Evolutionary conservation across 2,797 vertebrate species (phyloP).

Genomic region (Brachymystax lenok): DNA sequence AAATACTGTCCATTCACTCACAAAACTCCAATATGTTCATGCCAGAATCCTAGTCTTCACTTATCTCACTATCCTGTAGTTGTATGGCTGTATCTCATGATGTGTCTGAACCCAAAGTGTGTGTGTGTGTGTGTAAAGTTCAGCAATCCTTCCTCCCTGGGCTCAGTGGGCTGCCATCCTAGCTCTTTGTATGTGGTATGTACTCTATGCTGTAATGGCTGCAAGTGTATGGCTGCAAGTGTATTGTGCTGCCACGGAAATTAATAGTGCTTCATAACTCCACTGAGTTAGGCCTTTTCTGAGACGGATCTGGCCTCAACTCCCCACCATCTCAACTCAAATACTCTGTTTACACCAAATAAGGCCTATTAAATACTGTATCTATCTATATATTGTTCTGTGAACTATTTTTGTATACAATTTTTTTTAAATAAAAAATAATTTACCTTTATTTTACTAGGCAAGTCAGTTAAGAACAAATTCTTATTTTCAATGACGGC

Average conservation of each 20-base stretch:
- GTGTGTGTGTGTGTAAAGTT: not conserved
- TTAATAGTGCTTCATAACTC: conserved; percentile 51
- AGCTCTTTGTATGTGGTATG: conserved; percentile 50
- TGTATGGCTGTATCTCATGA: not conserved
- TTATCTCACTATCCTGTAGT: not conserved
- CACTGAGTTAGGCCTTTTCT: conserved; percentile 58
- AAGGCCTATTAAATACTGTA: no score
- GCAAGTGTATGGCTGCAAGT: conserved; percentile 41
- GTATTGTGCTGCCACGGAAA: conserved; percentile 46
- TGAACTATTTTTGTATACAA: not conserved
- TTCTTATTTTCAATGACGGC: no score
- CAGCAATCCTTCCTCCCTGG: not conserved
- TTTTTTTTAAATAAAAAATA: no score
- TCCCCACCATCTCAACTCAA: conserved; percentile 27
- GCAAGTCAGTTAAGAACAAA: no score
- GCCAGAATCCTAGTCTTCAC: not conserved
- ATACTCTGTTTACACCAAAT: not conserved
- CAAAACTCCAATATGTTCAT: not conserved
- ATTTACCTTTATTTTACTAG: no score
- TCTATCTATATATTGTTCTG: not conserved
- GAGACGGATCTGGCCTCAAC: conserved; percentile 51
- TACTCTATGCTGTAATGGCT: conserved; percentile 16
- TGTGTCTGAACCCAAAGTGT: not conserved
- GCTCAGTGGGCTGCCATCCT: not conserved
- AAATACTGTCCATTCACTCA: not conserved